These are phyloP conservation scores for Drosophila sproati DNA, from an alignment of 1,140 invertebrate species.

Conservation along the genomic window DNA sequence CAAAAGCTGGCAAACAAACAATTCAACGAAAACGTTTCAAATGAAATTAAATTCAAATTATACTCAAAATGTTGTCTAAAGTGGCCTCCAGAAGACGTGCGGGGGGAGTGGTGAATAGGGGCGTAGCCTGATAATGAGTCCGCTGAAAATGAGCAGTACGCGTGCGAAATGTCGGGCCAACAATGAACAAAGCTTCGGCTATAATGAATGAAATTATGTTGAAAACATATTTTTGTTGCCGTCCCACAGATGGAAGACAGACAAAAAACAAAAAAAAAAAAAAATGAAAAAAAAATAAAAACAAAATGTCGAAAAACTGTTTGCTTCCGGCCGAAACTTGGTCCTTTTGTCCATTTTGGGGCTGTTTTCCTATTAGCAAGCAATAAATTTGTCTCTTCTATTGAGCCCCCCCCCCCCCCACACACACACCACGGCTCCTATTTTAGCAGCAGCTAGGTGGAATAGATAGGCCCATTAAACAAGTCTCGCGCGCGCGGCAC, in stretches of 20 bases:
- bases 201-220: conserved; percentile 76
- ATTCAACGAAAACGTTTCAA: conserved; percentile 61
- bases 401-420: conserved; percentile 38
- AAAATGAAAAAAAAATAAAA: conserved; percentile 24
- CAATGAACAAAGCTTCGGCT: conserved; percentile 50
- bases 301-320: conserved; percentile 44
- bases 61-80: conserved; percentile 57
- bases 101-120: background rate
- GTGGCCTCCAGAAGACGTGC: background rate
- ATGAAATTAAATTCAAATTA: conserved; percentile 78
- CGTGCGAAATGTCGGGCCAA: conserved; percentile 20
- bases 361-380: conserved; percentile 75
- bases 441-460: conserved; percentile 22
- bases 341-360: conserved; percentile 50
- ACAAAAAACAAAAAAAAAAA: background rate
- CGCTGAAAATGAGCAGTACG: conserved; percentile 57
- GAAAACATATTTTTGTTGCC: conserved; percentile 65
- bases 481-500: conserved; percentile 14
- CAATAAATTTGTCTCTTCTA: conserved; percentile 71
- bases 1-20: conserved; percentile 1
- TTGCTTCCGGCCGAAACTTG: conserved; percentile 47
- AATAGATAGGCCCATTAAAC: conserved; percentile 46
- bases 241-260: too few relatives aligned
- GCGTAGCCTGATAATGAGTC: conserved; percentile 48
- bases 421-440: too few relatives aligned